Percentiles rank a stretch among this genome's conserved stretches.
These are phyloP conservation scores for Kryptolebias ocellatus DNA, from an alignment of 2,797 vertebrate genomes.

Conservation along the genomic window DNA sequence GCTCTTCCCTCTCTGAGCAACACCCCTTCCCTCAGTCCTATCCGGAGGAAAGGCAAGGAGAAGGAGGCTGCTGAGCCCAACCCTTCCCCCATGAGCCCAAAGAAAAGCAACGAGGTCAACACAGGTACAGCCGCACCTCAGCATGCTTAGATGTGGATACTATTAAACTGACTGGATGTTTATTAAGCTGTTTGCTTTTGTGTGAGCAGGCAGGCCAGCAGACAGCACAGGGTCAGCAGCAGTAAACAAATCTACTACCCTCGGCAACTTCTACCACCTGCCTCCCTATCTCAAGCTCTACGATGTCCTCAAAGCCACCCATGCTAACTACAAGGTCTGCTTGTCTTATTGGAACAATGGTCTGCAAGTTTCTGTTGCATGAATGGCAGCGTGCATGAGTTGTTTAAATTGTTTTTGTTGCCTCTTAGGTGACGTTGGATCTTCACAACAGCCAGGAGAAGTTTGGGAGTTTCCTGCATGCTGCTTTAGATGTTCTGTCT, in stretches of 20 bases:
- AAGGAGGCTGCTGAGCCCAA: slow-evolving; percentile 86
- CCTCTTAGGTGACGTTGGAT: slow-evolving; percentile 91
- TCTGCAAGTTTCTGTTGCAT: not conserved
- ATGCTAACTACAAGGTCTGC: slow-evolving; percentile 95
- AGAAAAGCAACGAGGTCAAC: slow-evolving; percentile 88
- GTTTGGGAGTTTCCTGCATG: slow-evolving; percentile 91
- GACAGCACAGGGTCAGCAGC: slow-evolving; percentile 85
- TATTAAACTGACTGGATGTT: not conserved
- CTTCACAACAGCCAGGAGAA: slow-evolving; percentile 94
- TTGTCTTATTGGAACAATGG: not conserved
- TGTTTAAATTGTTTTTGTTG: not conserved
- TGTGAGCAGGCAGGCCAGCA: slow-evolving; percentile 84
- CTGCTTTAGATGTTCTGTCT: slow-evolving; percentile 92
- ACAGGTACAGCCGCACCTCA: slow-evolving; percentile 77
- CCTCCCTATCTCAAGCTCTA: slow-evolving; percentile 96
- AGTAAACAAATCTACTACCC: slow-evolving; percentile 89
- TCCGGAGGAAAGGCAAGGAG: slow-evolving; percentile 95
- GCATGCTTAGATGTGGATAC: not conserved
- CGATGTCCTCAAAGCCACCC: slow-evolving; percentile 96
- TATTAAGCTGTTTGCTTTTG: not conserved
- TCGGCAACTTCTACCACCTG: slow-evolving; percentile 96
- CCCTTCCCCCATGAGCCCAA: slow-evolving; percentile 90
- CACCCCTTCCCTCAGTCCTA: slow-evolving; percentile 95
- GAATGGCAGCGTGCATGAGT: not conserved
- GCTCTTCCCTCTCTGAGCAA: slow-evolving; percentile 92